Conservation (phyloP, 1,140 invertebrate species). For the Drosophila bocqueti region DNA sequence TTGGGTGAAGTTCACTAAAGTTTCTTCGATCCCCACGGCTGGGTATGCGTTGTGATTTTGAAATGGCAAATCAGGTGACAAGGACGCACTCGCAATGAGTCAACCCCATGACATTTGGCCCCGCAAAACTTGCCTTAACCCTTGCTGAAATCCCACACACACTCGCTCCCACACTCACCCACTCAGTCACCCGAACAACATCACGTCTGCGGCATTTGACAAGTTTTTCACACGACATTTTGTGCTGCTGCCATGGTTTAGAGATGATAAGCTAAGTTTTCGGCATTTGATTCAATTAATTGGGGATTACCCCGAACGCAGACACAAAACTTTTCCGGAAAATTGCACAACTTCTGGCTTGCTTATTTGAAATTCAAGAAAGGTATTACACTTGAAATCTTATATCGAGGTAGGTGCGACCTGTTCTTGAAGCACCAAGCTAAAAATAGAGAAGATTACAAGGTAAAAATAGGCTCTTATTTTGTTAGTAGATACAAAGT, state of each 20-base stretch:
- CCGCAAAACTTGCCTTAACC: constrained; percentile 6
- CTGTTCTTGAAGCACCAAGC: no score
- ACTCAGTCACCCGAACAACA: constrained; percentile 1
- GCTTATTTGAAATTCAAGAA: constrained; percentile 48
- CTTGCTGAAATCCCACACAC: background rate
- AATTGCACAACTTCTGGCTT: constrained; percentile 36
- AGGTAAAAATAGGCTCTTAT: no score
- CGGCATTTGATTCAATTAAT: constrained; percentile 53
- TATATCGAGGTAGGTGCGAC: background rate
- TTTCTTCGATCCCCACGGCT: background rate
- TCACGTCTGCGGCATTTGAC: constrained; percentile 43
- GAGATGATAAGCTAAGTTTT: constrained; percentile 24
- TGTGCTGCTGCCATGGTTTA: constrained; percentile 35
- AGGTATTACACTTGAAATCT: constrained; percentile 1
- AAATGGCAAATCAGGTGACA: constrained; percentile 11
- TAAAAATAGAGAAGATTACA: background rate
- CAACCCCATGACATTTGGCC: constrained; percentile 19
- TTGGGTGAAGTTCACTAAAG: background rate
- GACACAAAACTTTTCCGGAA: constrained; percentile 29
- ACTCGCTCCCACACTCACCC: background rate
- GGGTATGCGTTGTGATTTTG: constrained; percentile 10
- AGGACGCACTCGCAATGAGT: background rate
- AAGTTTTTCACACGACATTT: constrained; percentile 46
- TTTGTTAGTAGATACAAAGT: no score
- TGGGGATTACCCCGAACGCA: constrained; percentile 25